Conservation (phyloP, 2,888 invertebrate genomes). For the Anaspis maculata region DNA sequence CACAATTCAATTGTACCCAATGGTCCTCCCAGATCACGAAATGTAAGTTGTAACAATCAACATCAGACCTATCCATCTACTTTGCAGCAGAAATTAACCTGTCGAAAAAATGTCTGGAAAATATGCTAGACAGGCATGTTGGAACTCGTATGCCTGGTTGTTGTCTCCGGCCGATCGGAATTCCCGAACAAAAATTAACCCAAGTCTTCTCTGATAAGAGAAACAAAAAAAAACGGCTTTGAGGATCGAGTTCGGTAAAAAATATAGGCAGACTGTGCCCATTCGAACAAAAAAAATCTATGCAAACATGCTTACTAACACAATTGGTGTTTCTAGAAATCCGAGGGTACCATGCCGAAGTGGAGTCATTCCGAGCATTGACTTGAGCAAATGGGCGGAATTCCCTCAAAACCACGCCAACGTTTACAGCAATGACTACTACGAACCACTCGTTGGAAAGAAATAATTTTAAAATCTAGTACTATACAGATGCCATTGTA, state of each 20-base stretch:
- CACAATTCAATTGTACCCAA: conserved; percentile 83
- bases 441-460: conserved; percentile 20
- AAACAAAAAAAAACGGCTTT: too few relatives aligned
- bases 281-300: too few relatives aligned
- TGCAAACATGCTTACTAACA: conserved; percentile 1
- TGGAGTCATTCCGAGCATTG: conserved; percentile 78
- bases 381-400: conserved; percentile 86
- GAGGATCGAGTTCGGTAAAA: too few relatives aligned
- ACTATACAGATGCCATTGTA: conserved; percentile 21
- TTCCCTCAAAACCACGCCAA: conserved; percentile 19
- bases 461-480: conserved; percentile 10
- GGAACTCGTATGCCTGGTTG: too few relatives aligned
- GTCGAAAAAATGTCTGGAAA: too few relatives aligned
- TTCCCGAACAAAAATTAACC: too few relatives aligned
- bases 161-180: too few relatives aligned
- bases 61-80: conserved; percentile 4
- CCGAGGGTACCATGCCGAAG: conserved; percentile 89
- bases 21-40: conserved; percentile 88
- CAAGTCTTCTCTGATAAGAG: too few relatives aligned
- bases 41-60: conserved; percentile 56
- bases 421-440: conserved; percentile 10
- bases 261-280: too few relatives aligned
- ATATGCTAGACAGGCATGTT: too few relatives aligned
- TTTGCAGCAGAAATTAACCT: too few relatives aligned
- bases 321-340: conserved; percentile 54